These are phyloP conservation scores for Carterocephalus palaemon DNA, from an alignment of 2,888 invertebrate genomes.

Conservation along the genomic window DNA sequence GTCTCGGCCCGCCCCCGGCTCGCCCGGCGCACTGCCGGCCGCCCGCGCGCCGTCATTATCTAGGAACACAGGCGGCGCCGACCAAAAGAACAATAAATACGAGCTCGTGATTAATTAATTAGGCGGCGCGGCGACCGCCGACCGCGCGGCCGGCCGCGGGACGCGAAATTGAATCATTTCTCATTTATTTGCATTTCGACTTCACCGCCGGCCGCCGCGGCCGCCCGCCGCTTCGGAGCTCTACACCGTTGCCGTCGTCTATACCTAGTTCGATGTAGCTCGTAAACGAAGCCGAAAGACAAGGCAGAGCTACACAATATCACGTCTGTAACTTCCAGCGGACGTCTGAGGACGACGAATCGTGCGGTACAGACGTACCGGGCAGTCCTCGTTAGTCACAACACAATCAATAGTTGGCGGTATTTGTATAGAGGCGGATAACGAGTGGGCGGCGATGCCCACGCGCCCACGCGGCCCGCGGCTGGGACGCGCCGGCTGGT, in stretches of 20 bases:
- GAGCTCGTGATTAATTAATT: conserved; percentile 26
- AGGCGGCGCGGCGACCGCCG: conserved; percentile 22
- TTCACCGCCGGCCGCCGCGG: too few relatives aligned
- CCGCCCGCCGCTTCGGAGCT: too few relatives aligned
- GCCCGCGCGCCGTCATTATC: conserved; percentile 27
- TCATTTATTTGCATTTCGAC: conserved; percentile 21
- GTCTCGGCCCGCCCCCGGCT: too few relatives aligned
- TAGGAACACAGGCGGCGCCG: conserved; percentile 24
- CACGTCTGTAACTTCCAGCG: too few relatives aligned
- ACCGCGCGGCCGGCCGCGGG: conserved; percentile 4
- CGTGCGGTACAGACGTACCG: too few relatives aligned
- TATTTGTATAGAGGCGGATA: conserved; percentile 4
- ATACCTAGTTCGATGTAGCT: too few relatives aligned
- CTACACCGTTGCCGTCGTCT: too few relatives aligned
- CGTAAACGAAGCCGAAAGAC: too few relatives aligned
- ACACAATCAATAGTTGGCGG: conserved; percentile 14
- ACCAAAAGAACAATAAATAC: conserved; percentile 24
- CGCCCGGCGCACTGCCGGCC: too few relatives aligned
- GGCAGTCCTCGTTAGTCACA: too few relatives aligned
- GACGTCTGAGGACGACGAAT: too few relatives aligned
- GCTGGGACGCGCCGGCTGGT: conserved; percentile 18
- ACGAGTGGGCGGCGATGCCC: conserved; percentile 29
- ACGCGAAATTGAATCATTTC: conserved; percentile 23
- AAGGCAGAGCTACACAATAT: too few relatives aligned
- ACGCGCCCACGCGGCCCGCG: conserved; percentile 34